phyloP scores from a whole-genome alignment of 2,797 vertebrate species.

The Anas bernieri region DNA sequence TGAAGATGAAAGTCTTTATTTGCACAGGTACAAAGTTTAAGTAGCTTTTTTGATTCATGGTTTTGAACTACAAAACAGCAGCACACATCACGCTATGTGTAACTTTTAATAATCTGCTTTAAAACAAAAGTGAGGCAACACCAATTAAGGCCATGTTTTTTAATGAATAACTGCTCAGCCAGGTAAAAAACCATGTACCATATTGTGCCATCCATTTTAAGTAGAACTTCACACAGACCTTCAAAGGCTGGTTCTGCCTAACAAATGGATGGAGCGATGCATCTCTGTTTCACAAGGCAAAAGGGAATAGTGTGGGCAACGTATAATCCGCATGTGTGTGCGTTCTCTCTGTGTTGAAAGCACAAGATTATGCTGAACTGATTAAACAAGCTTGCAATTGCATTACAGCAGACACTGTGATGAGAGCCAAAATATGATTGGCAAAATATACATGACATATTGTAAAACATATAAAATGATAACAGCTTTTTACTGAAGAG shows the following conservation, averaged over 20 bases:
- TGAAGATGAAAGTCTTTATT: slow-evolving; percentile 61
- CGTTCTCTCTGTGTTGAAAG: not conserved
- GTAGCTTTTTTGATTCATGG: not conserved
- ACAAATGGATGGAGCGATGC: not conserved
- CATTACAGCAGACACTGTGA: slow-evolving; percentile 52
- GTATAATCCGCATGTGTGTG: not conserved
- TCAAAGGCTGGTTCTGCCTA: not conserved
- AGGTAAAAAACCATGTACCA: not conserved
- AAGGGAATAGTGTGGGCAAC: slow-evolving; percentile 25
- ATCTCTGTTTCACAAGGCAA: slow-evolving; percentile 5
- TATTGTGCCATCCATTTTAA: slow-evolving; percentile 59
- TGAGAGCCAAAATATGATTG: slow-evolving; percentile 73
- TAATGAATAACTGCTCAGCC: slow-evolving; percentile 41
- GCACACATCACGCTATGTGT: fast-evolving
- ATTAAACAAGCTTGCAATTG: slow-evolving; percentile 53
- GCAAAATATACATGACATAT: slow-evolving; percentile 72
- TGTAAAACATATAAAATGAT: slow-evolving; percentile 69
- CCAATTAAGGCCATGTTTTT: slow-evolving; percentile 39
- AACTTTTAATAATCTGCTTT: slow-evolving; percentile 48
- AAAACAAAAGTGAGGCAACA: slow-evolving; percentile 34
- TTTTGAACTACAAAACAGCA: slow-evolving; percentile 19
- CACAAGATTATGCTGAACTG: slow-evolving; percentile 54
- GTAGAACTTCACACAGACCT: not conserved
- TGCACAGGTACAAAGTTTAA: slow-evolving; percentile 45
- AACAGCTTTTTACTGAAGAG: slow-evolving; percentile 72